A percentile compares a stretch with the other conserved stretches of the same genome.
These are phyloP conservation scores for Caenorhabditis latens DNA, from an alignment of 1,140 invertebrate genomes.

Conservation along the genomic window DNA sequence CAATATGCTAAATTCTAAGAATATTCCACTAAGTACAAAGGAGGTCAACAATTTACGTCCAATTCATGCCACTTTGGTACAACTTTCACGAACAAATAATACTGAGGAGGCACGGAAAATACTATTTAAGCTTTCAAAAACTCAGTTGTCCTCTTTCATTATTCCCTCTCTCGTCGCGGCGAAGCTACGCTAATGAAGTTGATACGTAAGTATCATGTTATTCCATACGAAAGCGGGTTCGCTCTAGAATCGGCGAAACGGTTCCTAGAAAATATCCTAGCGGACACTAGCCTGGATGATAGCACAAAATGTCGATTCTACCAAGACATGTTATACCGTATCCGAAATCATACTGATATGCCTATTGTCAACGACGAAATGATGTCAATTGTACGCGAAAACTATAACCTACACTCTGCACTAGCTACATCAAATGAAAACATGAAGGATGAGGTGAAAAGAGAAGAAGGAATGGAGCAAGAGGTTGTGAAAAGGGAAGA, in stretches of 20 bases:
- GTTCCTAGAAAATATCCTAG: background rate
- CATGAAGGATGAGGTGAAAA: background rate
- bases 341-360: background rate
- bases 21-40: background rate
- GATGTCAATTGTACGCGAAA: background rate
- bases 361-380: background rate
- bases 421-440: background rate
- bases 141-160: background rate
- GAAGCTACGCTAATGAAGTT: background rate
- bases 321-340: background rate
- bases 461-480: background rate
- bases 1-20: background rate
- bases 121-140: constrained; percentile 4
- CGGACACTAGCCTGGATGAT: background rate
- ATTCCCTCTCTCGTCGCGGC: background rate
- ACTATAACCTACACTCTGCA: background rate
- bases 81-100: background rate
- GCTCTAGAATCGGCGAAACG: background rate
- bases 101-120: background rate
- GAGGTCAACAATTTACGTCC: background rate
- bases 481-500: too few relatives aligned
- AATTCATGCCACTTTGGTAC: background rate
- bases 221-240: background rate
- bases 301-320: background rate
- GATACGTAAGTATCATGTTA: background rate